phyloP scores from a whole-genome alignment of 2,113 vertebrate species.

The Sinocyclocheilus anshuiensis region DNA sequence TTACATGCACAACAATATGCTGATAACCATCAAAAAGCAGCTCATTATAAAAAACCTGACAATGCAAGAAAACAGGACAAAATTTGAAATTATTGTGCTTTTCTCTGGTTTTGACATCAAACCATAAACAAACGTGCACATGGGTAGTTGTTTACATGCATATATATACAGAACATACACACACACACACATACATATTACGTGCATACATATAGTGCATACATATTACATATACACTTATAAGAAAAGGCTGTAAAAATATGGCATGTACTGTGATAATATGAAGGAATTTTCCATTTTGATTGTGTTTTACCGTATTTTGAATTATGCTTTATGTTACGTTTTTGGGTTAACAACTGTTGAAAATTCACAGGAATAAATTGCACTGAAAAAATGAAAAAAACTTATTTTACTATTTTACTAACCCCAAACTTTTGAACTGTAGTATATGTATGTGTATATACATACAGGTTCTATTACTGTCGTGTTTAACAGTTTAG shows the following conservation, averaged over 20 bases:
- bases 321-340: background rate
- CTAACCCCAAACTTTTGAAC: background rate
- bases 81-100: background rate
- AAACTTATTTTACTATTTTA: too few relatives aligned
- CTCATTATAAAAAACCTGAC: conserved; percentile 4
- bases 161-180: too few relatives aligned
- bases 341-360: background rate
- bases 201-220: background rate
- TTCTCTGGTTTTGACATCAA: conserved; percentile 5
- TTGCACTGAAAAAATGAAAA: too few relatives aligned
- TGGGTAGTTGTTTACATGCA: background rate
- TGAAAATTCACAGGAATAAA: too few relatives aligned
- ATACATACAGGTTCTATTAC: background rate
- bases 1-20: conserved; percentile 7
- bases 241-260: too few relatives aligned
- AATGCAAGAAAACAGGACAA: background rate
- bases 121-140: background rate
- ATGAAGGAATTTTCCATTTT: background rate
- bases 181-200: too few relatives aligned
- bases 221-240: background rate
- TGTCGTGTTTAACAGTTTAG: background rate
- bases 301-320: background rate
- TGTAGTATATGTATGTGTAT: background rate
- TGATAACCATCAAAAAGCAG: conserved; percentile 12
- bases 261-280: background rate